Conservation (phyloP, 2,888 invertebrate species). For the Baccha elongata region DNA sequence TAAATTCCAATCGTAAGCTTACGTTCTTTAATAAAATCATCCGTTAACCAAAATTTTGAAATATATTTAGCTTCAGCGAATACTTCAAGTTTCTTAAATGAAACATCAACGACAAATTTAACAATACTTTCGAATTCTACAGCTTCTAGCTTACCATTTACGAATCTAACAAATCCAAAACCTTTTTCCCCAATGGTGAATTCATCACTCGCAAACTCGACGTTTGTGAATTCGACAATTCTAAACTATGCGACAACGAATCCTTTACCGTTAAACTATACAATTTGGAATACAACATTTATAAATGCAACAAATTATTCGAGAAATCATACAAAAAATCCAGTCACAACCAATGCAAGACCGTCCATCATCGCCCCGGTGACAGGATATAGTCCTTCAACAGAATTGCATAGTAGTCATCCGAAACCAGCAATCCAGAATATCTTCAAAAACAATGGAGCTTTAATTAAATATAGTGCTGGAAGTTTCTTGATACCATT, state of each 20-base stretch:
- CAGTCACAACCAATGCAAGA: not conserved
- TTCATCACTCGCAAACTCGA: constrained; percentile 2
- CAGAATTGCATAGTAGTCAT: not conserved
- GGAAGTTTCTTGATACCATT: constrained; percentile 30
- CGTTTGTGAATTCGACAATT: not conserved
- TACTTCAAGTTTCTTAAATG: not conserved
- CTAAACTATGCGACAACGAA: not conserved
- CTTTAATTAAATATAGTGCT: not conserved
- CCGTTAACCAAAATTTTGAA: not conserved
- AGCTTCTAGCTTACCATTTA: not conserved
- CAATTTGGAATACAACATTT: constrained; percentile 9
- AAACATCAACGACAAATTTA: not conserved
- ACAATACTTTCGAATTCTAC: not conserved
- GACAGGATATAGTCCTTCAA: not conserved
- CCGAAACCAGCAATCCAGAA: constrained; percentile 25
- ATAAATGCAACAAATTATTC: constrained; percentile 3
- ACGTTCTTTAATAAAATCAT: not conserved
- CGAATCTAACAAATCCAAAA: not conserved
- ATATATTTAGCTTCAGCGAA: not conserved
- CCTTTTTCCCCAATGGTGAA: not conserved
- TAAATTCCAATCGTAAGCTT: constrained; percentile 38
- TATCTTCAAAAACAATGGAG: constrained; percentile 30
- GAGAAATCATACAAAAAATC: not conserved
- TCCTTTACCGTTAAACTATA: not conserved
- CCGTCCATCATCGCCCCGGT: not conserved